These are phyloP conservation scores for Clepsis dumicolana DNA, from an alignment of 2,888 invertebrate genomes.

Conservation along the genomic window DNA sequence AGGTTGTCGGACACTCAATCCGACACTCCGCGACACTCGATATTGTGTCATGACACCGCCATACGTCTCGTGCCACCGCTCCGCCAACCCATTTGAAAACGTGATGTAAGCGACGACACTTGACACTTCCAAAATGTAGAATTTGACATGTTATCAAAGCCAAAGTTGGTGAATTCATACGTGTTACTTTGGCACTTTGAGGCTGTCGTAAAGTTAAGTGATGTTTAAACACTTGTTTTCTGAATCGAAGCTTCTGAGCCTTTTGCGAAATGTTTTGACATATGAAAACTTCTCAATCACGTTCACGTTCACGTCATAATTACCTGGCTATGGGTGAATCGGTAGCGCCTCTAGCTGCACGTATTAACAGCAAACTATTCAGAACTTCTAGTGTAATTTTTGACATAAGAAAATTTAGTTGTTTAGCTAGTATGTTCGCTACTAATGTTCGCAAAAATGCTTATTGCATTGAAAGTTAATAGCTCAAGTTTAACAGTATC, in stretches of 20 bases:
- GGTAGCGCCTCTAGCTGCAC: too few species aligned
- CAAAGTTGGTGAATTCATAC: neutral
- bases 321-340: too few species aligned
- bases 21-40: slow-evolving; percentile 26
- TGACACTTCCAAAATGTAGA: neutral
- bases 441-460: too few species aligned
- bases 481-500: too few species aligned
- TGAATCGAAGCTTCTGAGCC: neutral
- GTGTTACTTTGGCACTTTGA: neutral
- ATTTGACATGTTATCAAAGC: neutral
- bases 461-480: too few species aligned
- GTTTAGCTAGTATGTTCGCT: too few species aligned
- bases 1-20: slow-evolving; percentile 9
- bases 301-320: too few species aligned
- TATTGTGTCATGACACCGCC: slow-evolving; percentile 22
- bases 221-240: neutral
- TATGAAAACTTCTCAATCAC: too few species aligned
- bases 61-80: slow-evolving; percentile 14
- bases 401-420: too few species aligned
- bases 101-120: neutral
- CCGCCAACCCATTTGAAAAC: slow-evolving; percentile 1
- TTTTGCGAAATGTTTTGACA: neutral
- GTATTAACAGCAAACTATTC: too few species aligned
- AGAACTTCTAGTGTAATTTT: too few species aligned
- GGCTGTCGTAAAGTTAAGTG: neutral